Percentiles rank a stretch among this genome's conserved stretches.
phyloP scores from a whole-genome alignment of 1,140 invertebrate genomes.

The Archivesica marissinica region DNA sequence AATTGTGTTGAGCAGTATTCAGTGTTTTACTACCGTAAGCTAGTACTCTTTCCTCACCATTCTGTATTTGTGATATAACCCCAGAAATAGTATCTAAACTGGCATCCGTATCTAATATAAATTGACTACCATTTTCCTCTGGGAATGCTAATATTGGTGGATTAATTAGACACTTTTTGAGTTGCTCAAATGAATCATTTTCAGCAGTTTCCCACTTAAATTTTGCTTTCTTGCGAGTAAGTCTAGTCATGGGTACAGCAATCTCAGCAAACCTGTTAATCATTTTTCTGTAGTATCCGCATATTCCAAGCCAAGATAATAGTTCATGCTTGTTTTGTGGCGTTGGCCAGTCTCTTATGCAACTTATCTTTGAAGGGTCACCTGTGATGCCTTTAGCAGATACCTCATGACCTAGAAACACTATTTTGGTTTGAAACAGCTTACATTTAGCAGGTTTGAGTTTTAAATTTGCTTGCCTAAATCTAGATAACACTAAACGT shows the following conservation, averaged over 20 bases:
- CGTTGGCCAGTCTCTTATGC: neutral
- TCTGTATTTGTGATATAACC: conserved; percentile 31
- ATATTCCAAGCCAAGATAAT: conserved; percentile 10
- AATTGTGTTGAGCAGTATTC: conserved; percentile 32
- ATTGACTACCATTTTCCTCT: neutral
- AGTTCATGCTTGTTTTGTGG: conserved; percentile 9
- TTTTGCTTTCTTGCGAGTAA: conserved; percentile 3
- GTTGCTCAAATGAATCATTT: neutral
- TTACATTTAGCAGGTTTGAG: conserved; percentile 31
- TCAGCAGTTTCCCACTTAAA: neutral
- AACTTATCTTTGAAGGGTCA: conserved; percentile 24
- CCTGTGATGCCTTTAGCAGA: neutral
- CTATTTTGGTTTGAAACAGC: conserved; percentile 20
- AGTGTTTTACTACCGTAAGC: conserved; percentile 30
- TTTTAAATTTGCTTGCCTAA: conserved; percentile 18
- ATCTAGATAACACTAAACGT: conserved; percentile 5
- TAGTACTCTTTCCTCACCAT: too few species aligned
- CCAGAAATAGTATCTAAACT: conserved; percentile 20
- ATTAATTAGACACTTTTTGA: conserved; percentile 70
- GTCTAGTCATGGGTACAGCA: conserved; percentile 26
- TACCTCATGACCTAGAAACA: conserved; percentile 25
- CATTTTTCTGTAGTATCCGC: conserved; percentile 30
- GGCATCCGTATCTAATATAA: conserved; percentile 42
- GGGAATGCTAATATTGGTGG: conserved; percentile 65
- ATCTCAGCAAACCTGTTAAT: conserved; percentile 14